phyloP scores from a whole-genome alignment of 2,797 vertebrate genomes.

The Eulemur rubriventer region DNA sequence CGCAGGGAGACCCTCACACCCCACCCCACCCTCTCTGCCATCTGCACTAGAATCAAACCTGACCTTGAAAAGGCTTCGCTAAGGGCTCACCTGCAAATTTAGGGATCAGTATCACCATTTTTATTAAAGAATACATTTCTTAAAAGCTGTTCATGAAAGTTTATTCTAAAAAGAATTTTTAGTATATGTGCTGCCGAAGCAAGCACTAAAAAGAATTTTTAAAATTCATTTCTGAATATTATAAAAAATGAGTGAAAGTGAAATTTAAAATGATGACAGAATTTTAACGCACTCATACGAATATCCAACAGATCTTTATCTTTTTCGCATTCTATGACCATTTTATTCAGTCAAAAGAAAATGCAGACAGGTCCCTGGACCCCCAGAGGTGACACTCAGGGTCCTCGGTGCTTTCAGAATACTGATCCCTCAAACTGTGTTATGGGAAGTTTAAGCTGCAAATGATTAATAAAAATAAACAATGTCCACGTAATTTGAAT shows the following conservation, averaged over 20 bases:
- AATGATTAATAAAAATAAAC: neutral
- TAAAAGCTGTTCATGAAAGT: neutral
- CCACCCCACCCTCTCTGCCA: rapidly evolving
- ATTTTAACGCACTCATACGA: neutral
- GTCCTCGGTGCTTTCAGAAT: neutral
- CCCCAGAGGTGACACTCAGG: neutral
- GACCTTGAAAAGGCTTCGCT: neutral
- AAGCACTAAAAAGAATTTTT: neutral
- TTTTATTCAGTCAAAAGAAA: neutral
- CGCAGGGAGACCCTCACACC: rapidly evolving
- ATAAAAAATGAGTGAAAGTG: neutral
- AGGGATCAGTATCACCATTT: neutral
- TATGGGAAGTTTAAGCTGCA: neutral
- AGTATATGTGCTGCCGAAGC: too few relatives aligned
- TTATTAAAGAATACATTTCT: neutral
- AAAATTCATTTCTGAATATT: neutral
- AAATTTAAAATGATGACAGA: neutral
- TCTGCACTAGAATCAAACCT: too few relatives aligned
- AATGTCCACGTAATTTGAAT: neutral
- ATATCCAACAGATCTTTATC: neutral
- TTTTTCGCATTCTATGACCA: neutral
- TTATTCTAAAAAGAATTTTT: neutral
- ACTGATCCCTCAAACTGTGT: neutral
- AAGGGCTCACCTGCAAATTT: neutral
- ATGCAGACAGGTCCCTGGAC: too few relatives aligned